Conservation (phyloP, 2,888 invertebrate genomes). For the Auanema sp. region DNA sequence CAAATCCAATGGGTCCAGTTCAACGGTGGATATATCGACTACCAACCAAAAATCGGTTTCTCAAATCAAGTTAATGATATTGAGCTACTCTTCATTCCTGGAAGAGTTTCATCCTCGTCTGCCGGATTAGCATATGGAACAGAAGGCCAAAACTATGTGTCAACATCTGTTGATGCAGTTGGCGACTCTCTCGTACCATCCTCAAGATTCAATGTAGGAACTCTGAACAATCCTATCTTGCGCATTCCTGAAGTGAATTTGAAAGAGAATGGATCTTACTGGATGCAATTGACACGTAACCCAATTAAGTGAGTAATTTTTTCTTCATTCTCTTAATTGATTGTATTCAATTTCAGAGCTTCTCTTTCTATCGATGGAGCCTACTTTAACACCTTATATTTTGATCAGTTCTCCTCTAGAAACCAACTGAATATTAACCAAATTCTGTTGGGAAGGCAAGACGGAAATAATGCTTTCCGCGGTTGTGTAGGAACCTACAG, state of each 20-base stretch:
- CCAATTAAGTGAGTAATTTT: slow-evolving; percentile 36
- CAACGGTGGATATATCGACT: slow-evolving; percentile 48
- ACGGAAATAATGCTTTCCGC: slow-evolving; percentile 34
- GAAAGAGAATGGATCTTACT: slow-evolving; percentile 53
- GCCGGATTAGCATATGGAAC: slow-evolving; percentile 66
- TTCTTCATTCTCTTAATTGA: slow-evolving; percentile 5
- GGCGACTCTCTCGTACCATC: slow-evolving; percentile 30
- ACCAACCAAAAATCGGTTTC: slow-evolving; percentile 40
- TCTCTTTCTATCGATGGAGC: slow-evolving; percentile 53
- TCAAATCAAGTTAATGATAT: slow-evolving; percentile 74
- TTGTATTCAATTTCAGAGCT: slow-evolving; percentile 22
- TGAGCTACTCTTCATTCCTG: slow-evolving; percentile 86
- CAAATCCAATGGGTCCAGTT: slow-evolving; percentile 59
- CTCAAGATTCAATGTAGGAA: slow-evolving; percentile 37
- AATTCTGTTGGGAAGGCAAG: slow-evolving; percentile 41
- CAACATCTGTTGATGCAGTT: slow-evolving; percentile 34
- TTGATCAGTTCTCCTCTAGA: slow-evolving; percentile 29
- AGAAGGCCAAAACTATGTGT: slow-evolving; percentile 33
- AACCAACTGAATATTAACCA: slow-evolving; percentile 46
- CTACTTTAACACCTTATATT: slow-evolving; percentile 38
- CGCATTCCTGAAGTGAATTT: slow-evolving; percentile 40
- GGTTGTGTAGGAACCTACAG: slow-evolving; percentile 81
- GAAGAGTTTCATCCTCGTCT: slow-evolving; percentile 31
- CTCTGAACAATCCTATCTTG: slow-evolving; percentile 23
- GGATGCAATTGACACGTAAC: slow-evolving; percentile 52